Conservation (phyloP, 92 coral and sea anemone genomes). For the Scolanthus callimorphus region DNA sequence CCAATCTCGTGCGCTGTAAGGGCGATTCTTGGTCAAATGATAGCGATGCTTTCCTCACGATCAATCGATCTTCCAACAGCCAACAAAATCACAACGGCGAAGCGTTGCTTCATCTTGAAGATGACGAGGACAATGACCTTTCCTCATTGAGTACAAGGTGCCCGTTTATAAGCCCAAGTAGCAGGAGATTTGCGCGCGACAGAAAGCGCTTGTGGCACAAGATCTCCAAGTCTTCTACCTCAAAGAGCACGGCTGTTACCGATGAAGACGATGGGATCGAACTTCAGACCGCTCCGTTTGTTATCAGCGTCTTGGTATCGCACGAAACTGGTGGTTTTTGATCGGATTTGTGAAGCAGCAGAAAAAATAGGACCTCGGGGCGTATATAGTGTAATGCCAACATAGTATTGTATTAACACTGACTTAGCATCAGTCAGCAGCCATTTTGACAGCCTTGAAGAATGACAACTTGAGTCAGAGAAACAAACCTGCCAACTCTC, state of each 20-base stretch:
- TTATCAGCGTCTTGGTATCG: constrained; percentile 10
- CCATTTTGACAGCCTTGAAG: too few species aligned
- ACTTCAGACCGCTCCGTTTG: not conserved
- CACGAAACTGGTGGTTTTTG: constrained; percentile 32
- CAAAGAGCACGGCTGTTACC: not conserved
- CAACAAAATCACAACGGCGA: not conserved
- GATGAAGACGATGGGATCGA: not conserved
- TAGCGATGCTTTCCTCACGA: constrained; percentile 30
- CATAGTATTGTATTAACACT: too few species aligned
- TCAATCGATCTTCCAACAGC: constrained; percentile 24
- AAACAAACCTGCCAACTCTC: too few species aligned
- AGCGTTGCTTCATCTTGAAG: constrained; percentile 6
- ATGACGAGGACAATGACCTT: not conserved
- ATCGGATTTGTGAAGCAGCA: too few species aligned
- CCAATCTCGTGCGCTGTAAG: constrained; percentile 36
- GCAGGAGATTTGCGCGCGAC: not conserved
- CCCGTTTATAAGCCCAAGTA: not conserved
- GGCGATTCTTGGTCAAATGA: constrained; percentile 27
- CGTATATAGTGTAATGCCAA: too few species aligned
- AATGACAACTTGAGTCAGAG: too few species aligned
- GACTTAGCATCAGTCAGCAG: too few species aligned
- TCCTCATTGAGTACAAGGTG: too few species aligned
- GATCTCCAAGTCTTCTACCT: not conserved
- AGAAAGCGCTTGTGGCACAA: not conserved
- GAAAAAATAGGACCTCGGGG: too few species aligned